Conservation (phyloP, 2,797 vertebrate genomes). For the Gallinago stenura region DNA sequence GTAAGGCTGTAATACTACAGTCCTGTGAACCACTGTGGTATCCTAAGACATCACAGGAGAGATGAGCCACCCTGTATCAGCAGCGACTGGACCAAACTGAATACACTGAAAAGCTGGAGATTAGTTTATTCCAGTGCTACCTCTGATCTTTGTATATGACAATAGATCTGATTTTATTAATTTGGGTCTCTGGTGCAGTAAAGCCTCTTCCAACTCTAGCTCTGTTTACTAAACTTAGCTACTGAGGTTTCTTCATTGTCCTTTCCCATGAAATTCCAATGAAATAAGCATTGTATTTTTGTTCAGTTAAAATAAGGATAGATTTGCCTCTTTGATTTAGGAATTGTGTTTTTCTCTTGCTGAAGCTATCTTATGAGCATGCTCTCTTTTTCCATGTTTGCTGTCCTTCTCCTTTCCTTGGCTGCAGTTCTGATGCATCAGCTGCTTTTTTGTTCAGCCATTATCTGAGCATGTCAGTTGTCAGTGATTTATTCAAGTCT, state of each 20-base stretch:
- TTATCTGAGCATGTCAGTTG: not conserved
- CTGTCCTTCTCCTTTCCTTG: not conserved
- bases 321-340: not conserved
- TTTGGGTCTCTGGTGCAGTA: not conserved
- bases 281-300: not conserved
- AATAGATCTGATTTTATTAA: not conserved
- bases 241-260: not conserved
- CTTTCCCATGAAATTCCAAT: not conserved
- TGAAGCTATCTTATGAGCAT: not conserved
- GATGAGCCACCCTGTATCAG: not conserved
- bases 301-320: not conserved
- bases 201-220: not conserved
- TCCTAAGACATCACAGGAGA: not conserved
- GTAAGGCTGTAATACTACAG: not conserved
- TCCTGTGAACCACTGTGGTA: not conserved
- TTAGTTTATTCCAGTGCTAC: not conserved
- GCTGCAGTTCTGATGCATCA: not conserved
- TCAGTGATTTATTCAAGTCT: not conserved
- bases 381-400: not conserved
- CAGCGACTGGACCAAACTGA: not conserved
- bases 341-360: not conserved
- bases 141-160: not conserved
- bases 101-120: not conserved
- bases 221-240: not conserved
- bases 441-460: not conserved